Conservation (phyloP, 37 sponge, comb jelly and placozoan genomes). For the Aphrocallistes beatrix region DNA sequence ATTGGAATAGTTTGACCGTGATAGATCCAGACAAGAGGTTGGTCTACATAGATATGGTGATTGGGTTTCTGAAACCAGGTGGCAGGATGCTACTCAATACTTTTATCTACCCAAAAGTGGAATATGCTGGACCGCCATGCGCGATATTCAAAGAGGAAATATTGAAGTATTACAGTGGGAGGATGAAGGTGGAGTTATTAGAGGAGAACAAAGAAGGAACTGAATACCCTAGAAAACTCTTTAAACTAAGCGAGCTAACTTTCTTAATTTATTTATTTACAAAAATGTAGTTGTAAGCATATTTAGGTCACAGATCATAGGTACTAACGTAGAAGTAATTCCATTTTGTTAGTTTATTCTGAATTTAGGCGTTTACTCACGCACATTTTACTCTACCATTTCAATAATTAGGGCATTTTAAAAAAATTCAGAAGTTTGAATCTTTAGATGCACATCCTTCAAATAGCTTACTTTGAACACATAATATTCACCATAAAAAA, state of each 20-base stretch:
- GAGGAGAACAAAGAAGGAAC: background rate
- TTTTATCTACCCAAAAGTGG: background rate
- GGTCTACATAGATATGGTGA: background rate
- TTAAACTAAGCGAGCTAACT: background rate
- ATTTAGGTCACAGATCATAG: background rate
- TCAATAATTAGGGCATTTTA: too few species aligned
- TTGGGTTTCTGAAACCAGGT: background rate
- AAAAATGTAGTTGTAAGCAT: background rate
- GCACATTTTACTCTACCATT: too few species aligned
- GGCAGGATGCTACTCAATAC: constrained; percentile 11
- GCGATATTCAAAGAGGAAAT: background rate
- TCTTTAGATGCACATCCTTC: too few species aligned
- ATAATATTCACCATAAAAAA: too few species aligned
- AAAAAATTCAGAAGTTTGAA: too few species aligned
- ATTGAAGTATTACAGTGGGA: background rate
- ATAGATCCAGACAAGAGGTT: background rate
- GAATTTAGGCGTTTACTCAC: too few species aligned
- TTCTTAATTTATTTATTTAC: background rate
- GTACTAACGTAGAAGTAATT: too few species aligned
- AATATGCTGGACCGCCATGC: background rate
- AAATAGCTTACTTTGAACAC: too few species aligned
- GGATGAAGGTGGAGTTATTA: background rate
- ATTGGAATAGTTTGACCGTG: background rate
- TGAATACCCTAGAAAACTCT: background rate
- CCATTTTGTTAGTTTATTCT: too few species aligned